Conservation (phyloP, 2,888 invertebrate genomes). For the Dryadula phaetusa region DNA sequence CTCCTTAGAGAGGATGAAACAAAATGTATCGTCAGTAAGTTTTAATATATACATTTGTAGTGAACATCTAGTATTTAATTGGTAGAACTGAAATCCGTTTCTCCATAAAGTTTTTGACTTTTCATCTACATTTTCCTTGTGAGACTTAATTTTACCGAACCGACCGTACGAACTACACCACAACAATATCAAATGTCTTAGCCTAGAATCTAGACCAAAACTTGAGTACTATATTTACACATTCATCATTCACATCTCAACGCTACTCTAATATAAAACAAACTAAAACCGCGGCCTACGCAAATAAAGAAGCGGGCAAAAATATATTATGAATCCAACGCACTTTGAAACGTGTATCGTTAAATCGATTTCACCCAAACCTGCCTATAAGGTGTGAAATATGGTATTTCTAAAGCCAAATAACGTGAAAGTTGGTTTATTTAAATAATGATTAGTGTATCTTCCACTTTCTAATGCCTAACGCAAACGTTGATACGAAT, state of each 20-base stretch:
- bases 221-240: background rate
- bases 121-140: no score
- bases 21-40: no score
- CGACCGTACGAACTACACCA: no score
- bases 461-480: slow-evolving; percentile 53
- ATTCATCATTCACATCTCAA: background rate
- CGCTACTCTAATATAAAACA: background rate
- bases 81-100: no score
- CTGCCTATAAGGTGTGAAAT: slow-evolving; percentile 45
- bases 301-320: slow-evolving; percentile 12
- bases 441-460: slow-evolving; percentile 50
- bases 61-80: no score
- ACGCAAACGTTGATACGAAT: slow-evolving; percentile 25
- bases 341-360: slow-evolving; percentile 17
- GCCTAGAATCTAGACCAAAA: background rate
- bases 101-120: no score
- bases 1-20: background rate
- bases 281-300: slow-evolving; percentile 8
- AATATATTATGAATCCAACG: background rate
- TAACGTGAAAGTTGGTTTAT: slow-evolving; percentile 52
- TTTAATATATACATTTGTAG: no score
- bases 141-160: no score
- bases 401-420: slow-evolving; percentile 44
- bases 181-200: no score
- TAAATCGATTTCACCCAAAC: slow-evolving; percentile 37